Conservation (phyloP, 2,888 invertebrate genomes). For the Rhagonycha lutea region DNA sequence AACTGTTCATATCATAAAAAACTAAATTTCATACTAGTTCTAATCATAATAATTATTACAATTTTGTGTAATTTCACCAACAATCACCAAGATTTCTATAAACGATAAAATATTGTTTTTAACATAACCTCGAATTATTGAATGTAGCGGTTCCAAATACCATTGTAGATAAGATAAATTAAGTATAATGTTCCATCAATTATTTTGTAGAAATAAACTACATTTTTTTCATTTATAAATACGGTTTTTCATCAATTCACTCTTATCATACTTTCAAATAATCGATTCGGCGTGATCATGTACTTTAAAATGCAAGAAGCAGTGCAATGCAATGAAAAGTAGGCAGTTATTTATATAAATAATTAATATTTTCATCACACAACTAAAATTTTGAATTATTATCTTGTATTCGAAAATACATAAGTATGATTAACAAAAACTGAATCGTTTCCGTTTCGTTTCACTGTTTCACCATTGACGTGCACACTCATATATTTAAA, state of each 20-base stretch:
- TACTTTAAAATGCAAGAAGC: neutral
- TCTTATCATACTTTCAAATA: neutral
- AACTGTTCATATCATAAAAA: constrained; percentile 22
- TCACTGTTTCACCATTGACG: neutral
- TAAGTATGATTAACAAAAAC: neutral
- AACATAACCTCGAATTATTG: neutral
- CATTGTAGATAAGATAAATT: neutral
- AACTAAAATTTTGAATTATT: neutral
- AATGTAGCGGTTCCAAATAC: neutral
- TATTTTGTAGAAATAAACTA: neutral
- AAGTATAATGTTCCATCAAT: neutral
- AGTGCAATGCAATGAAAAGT: too few relatives aligned
- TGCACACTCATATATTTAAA: neutral
- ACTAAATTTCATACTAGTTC: neutral
- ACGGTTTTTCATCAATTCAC: neutral
- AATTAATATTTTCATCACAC: neutral
- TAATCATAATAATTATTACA: neutral
- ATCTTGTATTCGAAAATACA: neutral
- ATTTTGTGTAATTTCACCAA: neutral
- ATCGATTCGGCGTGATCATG: neutral
- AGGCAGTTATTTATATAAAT: neutral
- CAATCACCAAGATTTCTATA: neutral
- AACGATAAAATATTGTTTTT: neutral
- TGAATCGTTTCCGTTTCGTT: neutral
- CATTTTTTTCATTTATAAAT: neutral